A percentile compares a stretch with the other conserved stretches of the same genome.
These are phyloP conservation scores for Alosa alosa DNA, from an alignment of 2,113 vertebrate species.

Conservation along the genomic window DNA sequence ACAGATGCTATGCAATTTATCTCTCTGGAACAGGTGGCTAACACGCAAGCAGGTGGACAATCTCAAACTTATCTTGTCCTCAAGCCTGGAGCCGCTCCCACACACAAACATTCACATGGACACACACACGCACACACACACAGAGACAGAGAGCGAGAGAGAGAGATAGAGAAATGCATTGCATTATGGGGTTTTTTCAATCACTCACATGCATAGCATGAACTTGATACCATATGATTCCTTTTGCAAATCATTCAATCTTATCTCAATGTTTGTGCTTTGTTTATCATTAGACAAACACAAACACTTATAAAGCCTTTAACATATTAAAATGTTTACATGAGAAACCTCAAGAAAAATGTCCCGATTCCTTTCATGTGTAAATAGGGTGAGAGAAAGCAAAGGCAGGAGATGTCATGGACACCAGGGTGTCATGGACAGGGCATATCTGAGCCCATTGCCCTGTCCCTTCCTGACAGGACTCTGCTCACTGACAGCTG, in stretches of 20 bases:
- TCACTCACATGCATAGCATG: background rate
- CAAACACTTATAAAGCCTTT: background rate
- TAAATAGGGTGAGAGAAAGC: background rate
- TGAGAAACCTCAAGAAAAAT: background rate
- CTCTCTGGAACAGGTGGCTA: slow-evolving; percentile 11
- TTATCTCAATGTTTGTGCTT: background rate
- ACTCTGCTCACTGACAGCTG: slow-evolving; percentile 16
- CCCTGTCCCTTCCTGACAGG: background rate
- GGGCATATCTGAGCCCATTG: background rate
- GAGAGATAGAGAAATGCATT: background rate
- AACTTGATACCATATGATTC: background rate
- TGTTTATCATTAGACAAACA: background rate
- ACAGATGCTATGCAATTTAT: slow-evolving; percentile 12
- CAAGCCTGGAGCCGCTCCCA: background rate
- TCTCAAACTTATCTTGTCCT: background rate
- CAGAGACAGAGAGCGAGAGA: too few species aligned
- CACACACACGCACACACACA: background rate
- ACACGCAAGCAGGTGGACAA: slow-evolving; percentile 15
- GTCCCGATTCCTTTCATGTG: background rate
- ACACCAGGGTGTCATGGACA: background rate
- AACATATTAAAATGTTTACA: background rate
- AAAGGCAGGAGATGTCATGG: background rate
- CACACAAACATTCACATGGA: background rate
- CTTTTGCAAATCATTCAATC: background rate
- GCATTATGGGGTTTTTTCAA: background rate